Base-by-base conservation (phyloP, 2,113 vertebrate genomes). In the Tenrec ecaudatus region DNA sequence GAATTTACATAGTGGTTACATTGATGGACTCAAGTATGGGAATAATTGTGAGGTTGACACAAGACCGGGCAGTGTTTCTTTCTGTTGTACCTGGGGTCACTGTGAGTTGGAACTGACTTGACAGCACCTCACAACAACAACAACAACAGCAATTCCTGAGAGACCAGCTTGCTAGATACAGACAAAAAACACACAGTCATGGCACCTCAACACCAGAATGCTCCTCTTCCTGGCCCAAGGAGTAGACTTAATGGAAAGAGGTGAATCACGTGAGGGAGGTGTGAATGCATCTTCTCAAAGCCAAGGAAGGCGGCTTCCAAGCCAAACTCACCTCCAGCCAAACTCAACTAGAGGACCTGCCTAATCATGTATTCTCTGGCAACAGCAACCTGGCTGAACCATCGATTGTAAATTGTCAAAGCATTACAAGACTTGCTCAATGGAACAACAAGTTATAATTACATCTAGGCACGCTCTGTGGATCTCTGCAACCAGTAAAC, bases 381-480 rank as follows among this genome's bases (percentile, higher is more conserved):
- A 84, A 31, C 6, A 23, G n/a, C 14, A 85, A 58, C 58, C 68
- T 82, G 60, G 36, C 57, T 78, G 36, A 92, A 82, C 6, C 38
- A 73, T 68, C 53, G 81, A n/a, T 79, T 92, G 81, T 68, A 16
- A 47, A 31, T 71, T 68, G 82, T 90, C 91, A 96, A 47, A 95
- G 71, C 75, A 90, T 89, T 81, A 79, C 12, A 20, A 82, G 71
- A 90, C 27, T 47, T 47, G 95, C 57, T 93, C 93, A 95, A 94
- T 38, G 92, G 64, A 92, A 88, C 86, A 95, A 43, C 58, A 85
- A 33, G 88, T 73, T 66, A 29, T 90, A 97, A 95, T 93, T 95
- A 62, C 94, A 89, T 93, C 36, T 88, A 92, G 69, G 19, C 87
- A 95, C 88, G 89, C 95, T 88, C 84, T 89, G 76, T 96, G 95